These are phyloP conservation scores for Macrobrachium rosenbergii DNA, from an alignment of 1,140 invertebrate genomes.

Conservation along the genomic window DNA sequence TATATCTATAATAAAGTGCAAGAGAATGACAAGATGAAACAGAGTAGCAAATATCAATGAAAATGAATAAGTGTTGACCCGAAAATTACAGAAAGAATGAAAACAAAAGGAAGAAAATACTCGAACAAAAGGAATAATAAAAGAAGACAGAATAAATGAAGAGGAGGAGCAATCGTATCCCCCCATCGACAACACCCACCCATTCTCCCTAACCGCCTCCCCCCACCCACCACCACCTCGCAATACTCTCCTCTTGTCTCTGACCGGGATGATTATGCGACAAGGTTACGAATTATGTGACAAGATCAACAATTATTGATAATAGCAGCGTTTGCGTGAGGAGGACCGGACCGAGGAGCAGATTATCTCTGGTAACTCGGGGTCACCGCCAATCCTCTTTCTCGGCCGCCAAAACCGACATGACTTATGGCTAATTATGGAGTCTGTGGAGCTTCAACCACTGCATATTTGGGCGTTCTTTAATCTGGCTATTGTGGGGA, in stretches of 20 bases:
- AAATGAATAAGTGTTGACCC: neutral
- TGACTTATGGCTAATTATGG: too few species aligned
- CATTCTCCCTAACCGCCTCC: neutral
- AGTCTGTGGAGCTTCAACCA: too few species aligned
- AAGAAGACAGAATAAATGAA: neutral
- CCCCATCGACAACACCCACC: neutral
- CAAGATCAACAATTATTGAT: constrained; percentile 31
- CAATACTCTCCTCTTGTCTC: neutral
- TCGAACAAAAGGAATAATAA: neutral
- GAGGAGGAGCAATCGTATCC: neutral
- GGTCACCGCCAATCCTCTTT: too few species aligned
- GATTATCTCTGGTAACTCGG: too few species aligned
- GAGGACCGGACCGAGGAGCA: too few species aligned
- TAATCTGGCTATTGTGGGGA: too few species aligned
- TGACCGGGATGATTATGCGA: neutral
- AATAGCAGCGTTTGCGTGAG: constrained; percentile 4
- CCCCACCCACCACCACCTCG: neutral
- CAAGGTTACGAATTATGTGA: constrained; percentile 20
- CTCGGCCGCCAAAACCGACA: too few species aligned
- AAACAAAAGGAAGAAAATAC: neutral
- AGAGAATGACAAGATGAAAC: neutral
- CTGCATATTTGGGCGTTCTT: too few species aligned
- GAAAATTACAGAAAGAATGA: neutral
- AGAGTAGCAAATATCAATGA: neutral
- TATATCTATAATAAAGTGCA: neutral